phyloP scores from a whole-genome alignment of 2,113 vertebrate genomes.

The Danionella cerebrum region DNA sequence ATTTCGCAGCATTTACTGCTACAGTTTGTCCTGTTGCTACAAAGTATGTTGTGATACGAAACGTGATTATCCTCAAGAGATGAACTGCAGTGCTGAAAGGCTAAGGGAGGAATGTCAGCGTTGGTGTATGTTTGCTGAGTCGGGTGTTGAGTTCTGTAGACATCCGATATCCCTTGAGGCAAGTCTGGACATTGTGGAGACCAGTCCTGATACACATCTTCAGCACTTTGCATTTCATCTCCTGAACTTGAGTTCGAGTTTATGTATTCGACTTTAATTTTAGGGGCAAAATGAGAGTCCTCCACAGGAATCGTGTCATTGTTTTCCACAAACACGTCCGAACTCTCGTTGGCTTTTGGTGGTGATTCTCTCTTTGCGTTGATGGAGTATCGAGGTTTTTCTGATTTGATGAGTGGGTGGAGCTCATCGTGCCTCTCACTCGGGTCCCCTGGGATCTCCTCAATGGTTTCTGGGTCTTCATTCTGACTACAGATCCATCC shows the following conservation, averaged over 20 bases:
- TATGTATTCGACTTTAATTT: conserved; percentile 29
- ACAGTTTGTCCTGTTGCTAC: conserved; percentile 30
- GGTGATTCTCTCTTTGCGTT: not conserved
- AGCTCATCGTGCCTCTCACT: not conserved
- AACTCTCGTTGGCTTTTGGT: not conserved
- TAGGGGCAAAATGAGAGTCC: conserved; percentile 16
- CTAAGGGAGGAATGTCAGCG: not conserved
- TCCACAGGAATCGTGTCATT: not conserved
- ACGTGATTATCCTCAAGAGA: not conserved
- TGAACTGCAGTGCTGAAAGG: not conserved
- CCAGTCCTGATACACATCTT: conserved; percentile 27
- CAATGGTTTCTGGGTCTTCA: not conserved
- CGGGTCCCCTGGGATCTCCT: not conserved
- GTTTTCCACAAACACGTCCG: not conserved
- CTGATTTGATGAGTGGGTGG: not conserved
- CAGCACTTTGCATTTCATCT: not conserved
- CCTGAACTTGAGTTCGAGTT: not conserved
- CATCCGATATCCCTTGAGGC: conserved; percentile 8
- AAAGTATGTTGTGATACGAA: conserved; percentile 28
- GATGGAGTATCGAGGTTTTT: not conserved
- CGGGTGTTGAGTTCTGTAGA: conserved; percentile 3
- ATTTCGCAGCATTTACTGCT: conserved; percentile 38
- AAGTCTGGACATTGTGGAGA: conserved; percentile 25
- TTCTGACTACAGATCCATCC: not conserved
- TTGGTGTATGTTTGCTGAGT: not conserved